These are phyloP conservation scores for Pycnonotus jocosus DNA, from an alignment of 2,113 vertebrate genomes.

Conservation along the genomic window DNA sequence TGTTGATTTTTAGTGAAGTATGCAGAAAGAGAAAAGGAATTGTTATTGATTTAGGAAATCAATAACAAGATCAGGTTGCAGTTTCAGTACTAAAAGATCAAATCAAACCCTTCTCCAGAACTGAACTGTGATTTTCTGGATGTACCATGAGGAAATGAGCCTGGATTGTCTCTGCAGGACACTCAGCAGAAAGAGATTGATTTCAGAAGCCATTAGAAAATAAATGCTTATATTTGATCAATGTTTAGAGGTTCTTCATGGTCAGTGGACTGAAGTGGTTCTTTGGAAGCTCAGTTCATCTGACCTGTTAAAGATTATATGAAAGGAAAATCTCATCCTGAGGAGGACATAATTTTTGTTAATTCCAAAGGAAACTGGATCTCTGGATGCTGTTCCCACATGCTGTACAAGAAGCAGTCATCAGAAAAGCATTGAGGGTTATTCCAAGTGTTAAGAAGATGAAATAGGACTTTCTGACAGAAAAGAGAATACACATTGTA, in stretches of 20 bases:
- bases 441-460: not conserved
- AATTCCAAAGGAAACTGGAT: not conserved
- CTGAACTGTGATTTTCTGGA: not conserved
- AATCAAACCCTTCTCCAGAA: conserved; percentile 27
- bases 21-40: not conserved
- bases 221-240: not conserved
- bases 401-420: not conserved
- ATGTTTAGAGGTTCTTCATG: accelerated
- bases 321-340: not conserved
- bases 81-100: conserved; percentile 25
- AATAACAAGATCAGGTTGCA: not conserved
- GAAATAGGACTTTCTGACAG: not conserved
- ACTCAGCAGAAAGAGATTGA: not conserved
- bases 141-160: not conserved
- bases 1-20: not conserved
- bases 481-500: not conserved
- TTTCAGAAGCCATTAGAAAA: not conserved
- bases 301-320: not conserved
- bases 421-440: not conserved
- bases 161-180: not conserved
- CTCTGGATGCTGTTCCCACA: not conserved
- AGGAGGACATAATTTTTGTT: not conserved
- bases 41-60: conserved; percentile 19
- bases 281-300: not conserved
- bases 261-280: not conserved